Percentiles rank a stretch among this genome's conserved stretches.
Conservation (phyloP, 2,888 invertebrate genomes). For the Microplitis manilae region DNA sequence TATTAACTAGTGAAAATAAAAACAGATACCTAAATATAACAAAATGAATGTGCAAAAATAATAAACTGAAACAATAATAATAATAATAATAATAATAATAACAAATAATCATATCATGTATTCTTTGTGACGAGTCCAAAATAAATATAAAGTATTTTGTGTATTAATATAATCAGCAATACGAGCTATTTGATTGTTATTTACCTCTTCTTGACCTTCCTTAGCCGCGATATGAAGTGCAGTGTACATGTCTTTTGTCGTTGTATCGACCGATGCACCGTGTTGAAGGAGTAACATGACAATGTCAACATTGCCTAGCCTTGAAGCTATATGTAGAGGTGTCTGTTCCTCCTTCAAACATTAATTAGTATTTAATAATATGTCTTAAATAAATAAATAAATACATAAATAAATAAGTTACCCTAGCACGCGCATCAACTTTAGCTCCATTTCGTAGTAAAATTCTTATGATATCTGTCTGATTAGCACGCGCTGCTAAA, state of each 20-base stretch:
- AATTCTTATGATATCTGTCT: slow-evolving; percentile 97
- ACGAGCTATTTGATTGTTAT: slow-evolving; percentile 66
- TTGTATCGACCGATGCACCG: slow-evolving; percentile 90
- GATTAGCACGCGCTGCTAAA: slow-evolving; percentile 96
- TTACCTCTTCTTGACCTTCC: slow-evolving; percentile 81
- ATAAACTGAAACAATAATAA: slow-evolving; percentile 30
- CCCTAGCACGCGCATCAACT: slow-evolving; percentile 81
- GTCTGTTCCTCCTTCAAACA: slow-evolving; percentile 88
- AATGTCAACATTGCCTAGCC: slow-evolving; percentile 96
- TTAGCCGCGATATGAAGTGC: slow-evolving; percentile 98
- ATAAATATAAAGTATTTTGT: slow-evolving; percentile 65
- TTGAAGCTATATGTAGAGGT: slow-evolving; percentile 95
- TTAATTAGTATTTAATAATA: slow-evolving; percentile 10
- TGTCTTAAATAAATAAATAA: slow-evolving; percentile 19
- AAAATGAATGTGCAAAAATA: slow-evolving; percentile 40
- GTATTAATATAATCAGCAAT: slow-evolving; percentile 66
- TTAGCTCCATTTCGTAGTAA: slow-evolving; percentile 94
- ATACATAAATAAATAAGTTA: slow-evolving; percentile 64
- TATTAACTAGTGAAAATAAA: slow-evolving; percentile 41
- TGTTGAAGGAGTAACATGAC: slow-evolving; percentile 94
- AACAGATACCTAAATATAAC: slow-evolving; percentile 41
- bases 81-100: slow-evolving; percentile 37
- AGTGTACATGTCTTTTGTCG: slow-evolving; percentile 96
- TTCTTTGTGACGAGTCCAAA: slow-evolving; percentile 68
- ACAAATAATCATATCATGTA: slow-evolving; percentile 63